Conservation (phyloP, 53 echinoderm and acorn worm species). For the Antedon mediterranea region DNA sequence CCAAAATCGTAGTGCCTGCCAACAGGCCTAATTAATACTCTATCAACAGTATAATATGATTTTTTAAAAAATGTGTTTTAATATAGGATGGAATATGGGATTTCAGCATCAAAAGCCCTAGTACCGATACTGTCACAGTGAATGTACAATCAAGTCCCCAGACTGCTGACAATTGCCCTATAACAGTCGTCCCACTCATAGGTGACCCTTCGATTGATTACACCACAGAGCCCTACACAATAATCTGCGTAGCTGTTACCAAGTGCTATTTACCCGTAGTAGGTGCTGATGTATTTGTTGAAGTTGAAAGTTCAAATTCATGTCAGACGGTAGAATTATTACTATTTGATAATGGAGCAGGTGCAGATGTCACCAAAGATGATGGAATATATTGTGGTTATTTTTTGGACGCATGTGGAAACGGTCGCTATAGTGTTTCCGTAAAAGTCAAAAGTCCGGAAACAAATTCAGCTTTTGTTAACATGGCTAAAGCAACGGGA, state of each 20-base stretch:
- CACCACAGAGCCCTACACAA: not conserved
- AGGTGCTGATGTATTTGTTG: conserved; percentile 12
- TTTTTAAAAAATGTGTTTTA: too few species aligned
- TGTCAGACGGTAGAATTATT: conserved; percentile 1
- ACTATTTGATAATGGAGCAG: conserved; percentile 30
- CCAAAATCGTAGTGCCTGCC: too few species aligned
- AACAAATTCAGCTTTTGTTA: not conserved
- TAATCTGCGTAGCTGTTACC: conserved; percentile 15
- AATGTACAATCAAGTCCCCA: conserved; percentile 29
- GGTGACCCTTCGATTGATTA: not conserved
- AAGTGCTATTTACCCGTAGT: conserved; percentile 27
- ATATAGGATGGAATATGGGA: conserved; percentile 18
- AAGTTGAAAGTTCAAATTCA: conserved; percentile 10
- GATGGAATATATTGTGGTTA: conserved; percentile 61
- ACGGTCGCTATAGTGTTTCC: conserved; percentile 29
- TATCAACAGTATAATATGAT: too few species aligned
- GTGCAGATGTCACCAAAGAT: conserved; percentile 31
- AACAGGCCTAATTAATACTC: too few species aligned
- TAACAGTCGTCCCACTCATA: conserved; percentile 14
- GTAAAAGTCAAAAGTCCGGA: conserved; percentile 7
- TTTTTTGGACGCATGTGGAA: conserved; percentile 36
- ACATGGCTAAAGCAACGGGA: not conserved
- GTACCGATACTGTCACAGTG: conserved; percentile 3
- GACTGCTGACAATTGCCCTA: conserved; percentile 7
- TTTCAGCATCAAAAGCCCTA: conserved; percentile 9